Percentiles rank a stretch among this genome's conserved stretches.
phyloP scores from a whole-genome alignment of 2,797 vertebrate species.

The Liasis olivaceus region DNA sequence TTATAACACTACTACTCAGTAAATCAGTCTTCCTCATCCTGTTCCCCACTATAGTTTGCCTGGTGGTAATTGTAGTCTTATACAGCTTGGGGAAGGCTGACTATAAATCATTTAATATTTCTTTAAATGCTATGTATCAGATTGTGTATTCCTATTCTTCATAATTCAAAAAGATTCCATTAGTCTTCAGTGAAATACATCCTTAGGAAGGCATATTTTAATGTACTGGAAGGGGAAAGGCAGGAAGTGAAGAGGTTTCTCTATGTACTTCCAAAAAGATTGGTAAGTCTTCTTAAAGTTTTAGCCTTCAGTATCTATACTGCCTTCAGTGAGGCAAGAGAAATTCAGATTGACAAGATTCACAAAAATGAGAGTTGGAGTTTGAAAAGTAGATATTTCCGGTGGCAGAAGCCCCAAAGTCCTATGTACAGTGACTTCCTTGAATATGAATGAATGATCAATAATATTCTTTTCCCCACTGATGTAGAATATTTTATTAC shows the following conservation, averaged over 20 bases:
- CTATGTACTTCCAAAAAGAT: not conserved
- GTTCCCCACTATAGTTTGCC: not conserved
- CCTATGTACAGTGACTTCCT: not conserved
- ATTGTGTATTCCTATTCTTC: not conserved
- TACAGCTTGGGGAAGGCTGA: not conserved
- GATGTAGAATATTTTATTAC: not conserved
- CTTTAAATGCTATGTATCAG: not conserved
- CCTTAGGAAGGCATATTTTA: not conserved
- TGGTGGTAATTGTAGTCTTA: not conserved
- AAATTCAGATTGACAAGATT: not conserved
- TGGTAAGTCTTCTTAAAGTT: not conserved
- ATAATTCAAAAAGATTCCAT: not conserved
- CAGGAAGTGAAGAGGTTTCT: too few relatives aligned
- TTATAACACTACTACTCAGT: slow-evolving; percentile 16
- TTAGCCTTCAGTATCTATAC: not conserved
- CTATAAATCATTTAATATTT: not conserved
- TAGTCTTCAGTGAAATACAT: not conserved
- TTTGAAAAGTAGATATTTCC: not conserved
- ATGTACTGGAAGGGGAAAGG: not conserved
- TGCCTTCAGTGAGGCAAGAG: not conserved
- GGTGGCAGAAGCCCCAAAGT: not conserved
- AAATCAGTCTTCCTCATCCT: not conserved
- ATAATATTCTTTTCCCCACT: not conserved
- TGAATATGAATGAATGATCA: not conserved
- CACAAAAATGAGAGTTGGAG: not conserved